Evolutionary conservation across 2,797 vertebrate species (phyloP).

Genomic region (Acridotheres tristis): DNA sequence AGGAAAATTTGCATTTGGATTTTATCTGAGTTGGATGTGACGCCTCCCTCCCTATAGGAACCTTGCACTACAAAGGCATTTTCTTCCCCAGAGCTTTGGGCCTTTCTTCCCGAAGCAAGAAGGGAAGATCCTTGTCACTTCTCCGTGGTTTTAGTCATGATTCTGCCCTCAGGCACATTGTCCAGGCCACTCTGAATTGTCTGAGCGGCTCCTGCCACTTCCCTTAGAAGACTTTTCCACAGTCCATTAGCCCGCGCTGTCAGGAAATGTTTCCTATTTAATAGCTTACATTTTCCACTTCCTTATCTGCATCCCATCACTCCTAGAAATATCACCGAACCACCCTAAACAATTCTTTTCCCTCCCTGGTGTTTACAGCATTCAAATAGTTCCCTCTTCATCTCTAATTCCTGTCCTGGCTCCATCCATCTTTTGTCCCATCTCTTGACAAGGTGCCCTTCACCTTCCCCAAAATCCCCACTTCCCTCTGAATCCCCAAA

Average conservation of each 20-base stretch:
- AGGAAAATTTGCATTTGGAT: background rate
- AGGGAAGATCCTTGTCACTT: background rate
- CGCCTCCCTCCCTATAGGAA: background rate
- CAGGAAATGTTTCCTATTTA: slow-evolving; percentile 65
- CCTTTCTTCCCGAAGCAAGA: background rate
- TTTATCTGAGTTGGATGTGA: background rate
- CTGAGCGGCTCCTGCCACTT: slow-evolving; percentile 32
- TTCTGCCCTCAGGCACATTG: background rate
- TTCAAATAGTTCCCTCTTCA: background rate
- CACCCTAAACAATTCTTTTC: slow-evolving; percentile 56
- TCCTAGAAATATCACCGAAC: slow-evolving; percentile 51
- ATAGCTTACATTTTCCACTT: slow-evolving; percentile 61
- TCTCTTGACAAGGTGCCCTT: background rate
- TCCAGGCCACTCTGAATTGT: slow-evolving; percentile 20
- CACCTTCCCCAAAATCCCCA: background rate
- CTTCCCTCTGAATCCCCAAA: no score
- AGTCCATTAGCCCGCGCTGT: slow-evolving; percentile 17
- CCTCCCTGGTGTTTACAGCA: slow-evolving; percentile 36
- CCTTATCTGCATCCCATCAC: slow-evolving; percentile 60
- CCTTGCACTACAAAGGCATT: background rate
- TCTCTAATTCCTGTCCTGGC: background rate
- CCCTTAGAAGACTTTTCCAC: slow-evolving; percentile 26
- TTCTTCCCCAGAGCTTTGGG: background rate
- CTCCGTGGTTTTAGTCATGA: background rate
- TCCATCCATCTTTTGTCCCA: background rate